Percentiles rank a stretch among this genome's conserved stretches.
These are phyloP conservation scores for Brachyhypopomus gauderio DNA, from an alignment of 2,113 vertebrate genomes.

Conservation along the genomic window DNA sequence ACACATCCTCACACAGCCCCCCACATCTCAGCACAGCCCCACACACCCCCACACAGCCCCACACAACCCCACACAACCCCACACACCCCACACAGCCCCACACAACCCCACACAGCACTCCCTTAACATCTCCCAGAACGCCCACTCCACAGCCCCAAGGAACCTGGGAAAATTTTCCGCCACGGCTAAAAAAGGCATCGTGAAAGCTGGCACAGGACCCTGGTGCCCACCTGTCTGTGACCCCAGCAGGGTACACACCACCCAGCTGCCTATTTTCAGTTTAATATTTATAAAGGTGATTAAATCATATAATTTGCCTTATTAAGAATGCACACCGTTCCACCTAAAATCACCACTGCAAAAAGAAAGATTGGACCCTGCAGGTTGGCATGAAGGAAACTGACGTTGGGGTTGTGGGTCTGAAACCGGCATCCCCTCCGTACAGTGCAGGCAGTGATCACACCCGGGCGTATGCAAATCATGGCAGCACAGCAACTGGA, in stretches of 20 bases:
- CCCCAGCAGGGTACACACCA: constrained; percentile 37
- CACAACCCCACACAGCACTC: constrained; percentile 17
- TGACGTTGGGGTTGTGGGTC: background rate
- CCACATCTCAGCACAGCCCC: constrained; percentile 4
- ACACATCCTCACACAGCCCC: constrained; percentile 10
- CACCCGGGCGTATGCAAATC: background rate
- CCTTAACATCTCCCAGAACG: constrained; percentile 32
- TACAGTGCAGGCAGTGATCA: background rate
- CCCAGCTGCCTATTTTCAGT: constrained; percentile 53
- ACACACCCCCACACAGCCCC: no score
- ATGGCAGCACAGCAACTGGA: background rate
- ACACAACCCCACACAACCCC: background rate
- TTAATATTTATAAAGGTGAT: constrained; percentile 58
- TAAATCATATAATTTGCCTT: constrained; percentile 50
- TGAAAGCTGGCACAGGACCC: constrained; percentile 51
- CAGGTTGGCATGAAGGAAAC: background rate
- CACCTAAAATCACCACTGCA: no score
- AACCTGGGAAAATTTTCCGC: constrained; percentile 68
- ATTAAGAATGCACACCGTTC: constrained; percentile 26
- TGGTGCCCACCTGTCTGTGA: constrained; percentile 66
- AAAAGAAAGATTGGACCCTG: no score
- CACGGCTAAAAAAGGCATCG: constrained; percentile 65
- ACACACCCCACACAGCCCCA: no score
- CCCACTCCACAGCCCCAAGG: constrained; percentile 58
- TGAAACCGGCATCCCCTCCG: no score